A percentile compares a stretch with the other conserved stretches of the same genome.
Evolutionary conservation across 2,113 vertebrate genomes (phyloP).

Genomic region (Poicephalus meyeri): DNA sequence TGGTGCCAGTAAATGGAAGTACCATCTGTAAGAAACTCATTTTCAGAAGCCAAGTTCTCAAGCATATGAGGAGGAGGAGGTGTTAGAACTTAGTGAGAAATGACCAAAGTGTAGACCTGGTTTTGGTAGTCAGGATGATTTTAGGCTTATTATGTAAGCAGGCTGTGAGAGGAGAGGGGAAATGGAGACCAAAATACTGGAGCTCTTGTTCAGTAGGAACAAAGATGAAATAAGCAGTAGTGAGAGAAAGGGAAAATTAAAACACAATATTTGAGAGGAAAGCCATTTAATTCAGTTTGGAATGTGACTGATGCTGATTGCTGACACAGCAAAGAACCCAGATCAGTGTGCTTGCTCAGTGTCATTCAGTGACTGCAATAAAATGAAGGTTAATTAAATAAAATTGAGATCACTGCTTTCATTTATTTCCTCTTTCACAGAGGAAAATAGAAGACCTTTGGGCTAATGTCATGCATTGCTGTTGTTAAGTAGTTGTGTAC

Average conservation of each 20-base stretch:
- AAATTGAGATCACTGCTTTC: not conserved
- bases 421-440: not conserved
- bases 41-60: constrained; percentile 48
- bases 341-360: not conserved
- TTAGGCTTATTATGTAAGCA: constrained; percentile 49
- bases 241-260: not conserved
- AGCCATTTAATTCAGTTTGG: not conserved
- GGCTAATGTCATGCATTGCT: not conserved
- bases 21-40: constrained; percentile 54
- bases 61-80: constrained; percentile 63
- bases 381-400: constrained; percentile 1
- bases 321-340: not conserved
- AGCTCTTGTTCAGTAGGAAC: not conserved
- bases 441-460: not conserved
- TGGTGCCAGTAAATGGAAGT: constrained; percentile 59
- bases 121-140: constrained; percentile 43
- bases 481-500: not conserved
- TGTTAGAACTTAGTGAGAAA: constrained; percentile 64
- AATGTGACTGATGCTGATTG: not conserved
- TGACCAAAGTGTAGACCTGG: constrained; percentile 34
- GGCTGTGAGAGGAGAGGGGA: not conserved
- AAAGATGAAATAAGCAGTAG: not conserved
- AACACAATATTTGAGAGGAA: not conserved
- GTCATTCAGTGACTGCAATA: not conserved
- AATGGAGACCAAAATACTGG: not conserved